phyloP scores from a whole-genome alignment of 2,113 vertebrate species.

The Pygoscelis antarcticus region DNA sequence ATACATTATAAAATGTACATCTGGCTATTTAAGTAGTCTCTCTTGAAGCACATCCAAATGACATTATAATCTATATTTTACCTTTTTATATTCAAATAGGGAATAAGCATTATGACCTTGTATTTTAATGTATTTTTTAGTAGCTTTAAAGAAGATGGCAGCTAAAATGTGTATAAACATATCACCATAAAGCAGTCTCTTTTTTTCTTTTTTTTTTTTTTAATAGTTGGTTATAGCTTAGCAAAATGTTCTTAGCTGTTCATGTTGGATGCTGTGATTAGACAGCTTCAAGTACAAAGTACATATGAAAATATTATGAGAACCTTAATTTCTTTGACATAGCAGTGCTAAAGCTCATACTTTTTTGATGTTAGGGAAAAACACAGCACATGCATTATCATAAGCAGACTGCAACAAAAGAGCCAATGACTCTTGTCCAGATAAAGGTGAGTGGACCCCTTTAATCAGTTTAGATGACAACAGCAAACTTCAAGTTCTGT shows the following conservation, averaged over 20 bases:
- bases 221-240: neutral
- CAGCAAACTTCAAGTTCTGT: neutral
- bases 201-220: neutral
- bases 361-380: neutral
- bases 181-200: neutral
- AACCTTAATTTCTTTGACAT: neutral
- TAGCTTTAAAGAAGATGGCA: neutral
- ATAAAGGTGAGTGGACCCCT: neutral
- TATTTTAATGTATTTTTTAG: neutral
- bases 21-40: neutral
- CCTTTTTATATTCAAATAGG: neutral
- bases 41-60: neutral
- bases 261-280: neutral
- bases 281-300: neutral
- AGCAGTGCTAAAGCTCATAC: neutral
- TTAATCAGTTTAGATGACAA: neutral
- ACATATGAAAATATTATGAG: neutral
- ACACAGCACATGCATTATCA: neutral
- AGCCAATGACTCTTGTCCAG: neutral
- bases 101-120: neutral
- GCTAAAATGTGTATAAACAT: neutral
- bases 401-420: neutral
- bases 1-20: conserved; percentile 10
- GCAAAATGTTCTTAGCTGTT: neutral
- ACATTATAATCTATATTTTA: neutral